Conservation (phyloP, 64 coral and sea anemone species). For the Porites lutea region DNA sequence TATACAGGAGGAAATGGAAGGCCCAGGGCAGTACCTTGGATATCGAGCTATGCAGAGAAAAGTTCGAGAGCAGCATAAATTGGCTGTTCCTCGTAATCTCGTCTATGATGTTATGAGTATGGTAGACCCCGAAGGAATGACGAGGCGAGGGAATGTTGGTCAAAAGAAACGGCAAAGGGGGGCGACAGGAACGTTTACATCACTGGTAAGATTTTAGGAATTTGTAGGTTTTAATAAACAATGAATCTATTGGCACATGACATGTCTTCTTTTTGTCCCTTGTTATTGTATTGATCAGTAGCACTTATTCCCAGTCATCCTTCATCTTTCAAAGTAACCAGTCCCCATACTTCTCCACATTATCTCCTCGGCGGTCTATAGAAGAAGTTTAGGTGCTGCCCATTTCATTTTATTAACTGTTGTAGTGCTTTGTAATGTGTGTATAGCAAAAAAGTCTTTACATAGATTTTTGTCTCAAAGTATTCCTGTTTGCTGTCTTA, state of each 20-base stretch:
- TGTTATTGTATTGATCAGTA: background rate
- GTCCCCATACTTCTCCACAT: background rate
- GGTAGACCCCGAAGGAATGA: conserved; percentile 64
- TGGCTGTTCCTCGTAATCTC: conserved; percentile 35
- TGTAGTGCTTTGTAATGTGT: background rate
- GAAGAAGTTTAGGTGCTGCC: too few species aligned
- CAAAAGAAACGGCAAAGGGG: conserved; percentile 15
- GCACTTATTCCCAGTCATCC: background rate
- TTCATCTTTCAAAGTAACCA: conserved; percentile 15
- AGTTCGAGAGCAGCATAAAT: conserved; percentile 36
- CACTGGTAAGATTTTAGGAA: conserved; percentile 31
- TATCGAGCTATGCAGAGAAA: conserved; percentile 63
- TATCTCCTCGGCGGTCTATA: background rate
- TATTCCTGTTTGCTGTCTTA: background rate
- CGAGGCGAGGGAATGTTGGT: conserved; percentile 55
- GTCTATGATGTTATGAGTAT: conserved; percentile 69
- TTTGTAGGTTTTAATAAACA: background rate
- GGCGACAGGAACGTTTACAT: conserved; percentile 37
- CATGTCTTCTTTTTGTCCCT: background rate
- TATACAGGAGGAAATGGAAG: conserved; percentile 35
- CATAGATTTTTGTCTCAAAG: background rate
- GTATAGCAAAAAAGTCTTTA: too few species aligned
- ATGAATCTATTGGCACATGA: background rate
- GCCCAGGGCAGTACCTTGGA: conserved; percentile 57
- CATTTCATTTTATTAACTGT: conserved; percentile 20